phyloP scores from a whole-genome alignment of 2,888 invertebrate species.

The Athrips mouffetella region DNA sequence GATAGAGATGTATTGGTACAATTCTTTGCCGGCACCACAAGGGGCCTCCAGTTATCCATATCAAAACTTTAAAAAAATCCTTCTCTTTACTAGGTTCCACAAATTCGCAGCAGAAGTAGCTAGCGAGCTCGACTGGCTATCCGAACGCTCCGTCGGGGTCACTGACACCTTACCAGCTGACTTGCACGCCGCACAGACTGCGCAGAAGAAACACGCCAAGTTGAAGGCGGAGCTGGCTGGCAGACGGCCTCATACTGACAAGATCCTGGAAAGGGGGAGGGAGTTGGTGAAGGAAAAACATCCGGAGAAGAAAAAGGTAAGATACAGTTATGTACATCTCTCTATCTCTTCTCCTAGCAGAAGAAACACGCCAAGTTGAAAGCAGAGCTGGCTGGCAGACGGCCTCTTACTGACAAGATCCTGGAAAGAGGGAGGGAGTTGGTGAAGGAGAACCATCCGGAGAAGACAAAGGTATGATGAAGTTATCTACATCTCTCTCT shows the following conservation, averaged over 20 bases:
- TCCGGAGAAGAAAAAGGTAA: constrained; percentile 86
- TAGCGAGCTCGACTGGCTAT: constrained; percentile 96
- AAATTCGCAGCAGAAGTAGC: constrained; percentile 96
- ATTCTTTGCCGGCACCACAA: too few relatives aligned
- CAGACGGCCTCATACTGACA: constrained; percentile 90
- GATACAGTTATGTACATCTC: neutral
- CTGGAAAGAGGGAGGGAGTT: constrained; percentile 87
- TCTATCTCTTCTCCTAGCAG: neutral
- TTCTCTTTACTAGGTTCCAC: constrained; percentile 78
- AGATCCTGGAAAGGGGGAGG: constrained; percentile 88
- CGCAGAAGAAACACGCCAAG: constrained; percentile 96
- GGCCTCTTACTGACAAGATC: constrained; percentile 90
- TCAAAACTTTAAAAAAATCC: too few relatives aligned
- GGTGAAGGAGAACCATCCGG: constrained; percentile 87
- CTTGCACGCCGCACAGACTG: constrained; percentile 94
- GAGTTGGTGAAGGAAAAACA: constrained; percentile 86
- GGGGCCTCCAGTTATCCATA: too few relatives aligned
- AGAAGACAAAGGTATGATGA: constrained; percentile 84
- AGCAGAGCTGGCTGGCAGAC: constrained; percentile 93
- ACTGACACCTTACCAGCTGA: constrained; percentile 88
- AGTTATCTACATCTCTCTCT: neutral
- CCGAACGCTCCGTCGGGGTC: constrained; percentile 90
- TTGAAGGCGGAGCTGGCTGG: constrained; percentile 93
- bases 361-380: neutral
- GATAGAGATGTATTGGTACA: too few relatives aligned